Conservation (phyloP, 2,113 vertebrate species). For the Gnathonemus echidnorhynchus region DNA sequence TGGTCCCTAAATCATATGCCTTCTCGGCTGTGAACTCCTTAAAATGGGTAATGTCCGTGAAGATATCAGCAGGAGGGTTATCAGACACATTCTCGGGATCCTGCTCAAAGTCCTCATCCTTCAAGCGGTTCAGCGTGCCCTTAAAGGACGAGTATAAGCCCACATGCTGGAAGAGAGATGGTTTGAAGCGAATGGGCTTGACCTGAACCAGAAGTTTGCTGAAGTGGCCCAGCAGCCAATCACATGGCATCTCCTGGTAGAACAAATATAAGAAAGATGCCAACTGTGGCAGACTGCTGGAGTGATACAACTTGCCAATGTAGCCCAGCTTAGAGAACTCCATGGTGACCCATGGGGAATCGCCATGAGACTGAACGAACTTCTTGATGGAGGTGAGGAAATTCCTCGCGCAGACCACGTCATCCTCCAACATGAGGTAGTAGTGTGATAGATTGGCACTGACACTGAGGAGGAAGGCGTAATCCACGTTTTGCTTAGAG, state of each 20-base stretch:
- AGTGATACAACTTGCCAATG: constrained; percentile 77
- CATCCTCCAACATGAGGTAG: constrained; percentile 79
- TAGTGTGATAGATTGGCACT: constrained; percentile 64
- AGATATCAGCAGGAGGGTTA: constrained; percentile 63
- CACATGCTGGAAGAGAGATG: constrained; percentile 74
- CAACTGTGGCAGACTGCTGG: constrained; percentile 62
- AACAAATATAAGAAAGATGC: constrained; percentile 74
- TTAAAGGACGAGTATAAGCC: constrained; percentile 64
- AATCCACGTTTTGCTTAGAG: constrained; percentile 77
- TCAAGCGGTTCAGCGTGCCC: constrained; percentile 58
- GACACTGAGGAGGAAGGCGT: constrained; percentile 71
- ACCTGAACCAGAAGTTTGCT: constrained; percentile 65
- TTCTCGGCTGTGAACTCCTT: constrained; percentile 43
- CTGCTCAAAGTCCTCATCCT: constrained; percentile 60
- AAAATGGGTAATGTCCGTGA: constrained; percentile 53
- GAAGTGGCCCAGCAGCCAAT: constrained; percentile 73
- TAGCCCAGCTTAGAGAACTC: constrained; percentile 80
- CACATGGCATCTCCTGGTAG: constrained; percentile 76
- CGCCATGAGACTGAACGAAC: constrained; percentile 39
- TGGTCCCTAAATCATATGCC: constrained; percentile 56
- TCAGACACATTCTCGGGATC: constrained; percentile 35
- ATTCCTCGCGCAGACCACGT: constrained; percentile 51
- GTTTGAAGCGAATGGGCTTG: constrained; percentile 59
- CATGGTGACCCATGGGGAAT: constrained; percentile 65
- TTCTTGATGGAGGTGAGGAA: constrained; percentile 63